These are phyloP conservation scores for Ctenosaura bakeri DNA, from an alignment of 2,797 vertebrate species.

Conservation along the genomic window DNA sequence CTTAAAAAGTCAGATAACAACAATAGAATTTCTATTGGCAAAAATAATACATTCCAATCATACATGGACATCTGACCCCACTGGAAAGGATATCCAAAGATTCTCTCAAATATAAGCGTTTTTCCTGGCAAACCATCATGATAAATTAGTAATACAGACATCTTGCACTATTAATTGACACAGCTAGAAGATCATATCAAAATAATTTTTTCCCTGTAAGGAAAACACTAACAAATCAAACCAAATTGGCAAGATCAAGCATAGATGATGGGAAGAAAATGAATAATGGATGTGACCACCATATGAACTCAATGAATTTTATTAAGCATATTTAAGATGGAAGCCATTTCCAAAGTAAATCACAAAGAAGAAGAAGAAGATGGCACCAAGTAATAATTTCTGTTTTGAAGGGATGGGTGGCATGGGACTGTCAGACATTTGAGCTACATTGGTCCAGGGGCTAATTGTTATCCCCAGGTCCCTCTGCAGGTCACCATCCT, in stretches of 20 bases:
- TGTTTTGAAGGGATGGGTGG: background rate
- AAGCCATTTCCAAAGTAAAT: background rate
- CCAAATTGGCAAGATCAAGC: slow-evolving; percentile 27
- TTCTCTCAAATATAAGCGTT: slow-evolving; percentile 69
- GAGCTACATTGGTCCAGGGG: too few relatives aligned
- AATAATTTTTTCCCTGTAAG: slow-evolving; percentile 32
- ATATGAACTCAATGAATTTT: background rate
- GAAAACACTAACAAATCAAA: slow-evolving; percentile 28
- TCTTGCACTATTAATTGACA: slow-evolving; percentile 45
- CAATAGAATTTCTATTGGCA: slow-evolving; percentile 57
- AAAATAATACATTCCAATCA: slow-evolving; percentile 62
- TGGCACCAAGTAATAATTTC: background rate
- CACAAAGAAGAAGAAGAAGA: background rate
- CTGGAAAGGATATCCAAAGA: slow-evolving; percentile 50
- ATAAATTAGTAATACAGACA: slow-evolving; percentile 13
- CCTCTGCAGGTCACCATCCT: too few relatives aligned
- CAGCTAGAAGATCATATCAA: slow-evolving; percentile 47
- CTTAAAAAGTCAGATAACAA: slow-evolving; percentile 53
- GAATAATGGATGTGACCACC: background rate
- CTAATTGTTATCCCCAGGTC: too few relatives aligned
- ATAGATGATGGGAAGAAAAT: background rate
- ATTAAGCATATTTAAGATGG: background rate
- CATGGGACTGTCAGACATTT: too few relatives aligned
- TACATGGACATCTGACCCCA: slow-evolving; percentile 55
- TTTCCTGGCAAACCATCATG: slow-evolving; percentile 62